Evolutionary conservation across 1,140 invertebrate species (phyloP), one percentile per base, ranked within the genome.

Genomic region (Atopsyche davidsoni): DNA sequence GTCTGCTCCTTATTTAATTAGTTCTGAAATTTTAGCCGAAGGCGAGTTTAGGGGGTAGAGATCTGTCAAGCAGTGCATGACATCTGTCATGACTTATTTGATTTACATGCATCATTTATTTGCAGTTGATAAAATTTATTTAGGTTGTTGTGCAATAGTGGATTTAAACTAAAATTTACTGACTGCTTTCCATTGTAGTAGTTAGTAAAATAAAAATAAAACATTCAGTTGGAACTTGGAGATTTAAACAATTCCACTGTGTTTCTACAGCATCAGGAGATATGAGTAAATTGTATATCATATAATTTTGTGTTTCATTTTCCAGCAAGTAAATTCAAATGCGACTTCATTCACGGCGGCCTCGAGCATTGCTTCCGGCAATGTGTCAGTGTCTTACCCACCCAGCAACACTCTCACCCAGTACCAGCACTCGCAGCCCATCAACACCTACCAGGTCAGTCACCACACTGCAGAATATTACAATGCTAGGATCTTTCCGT

Each of bases 241-340:
- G n/a, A n/a, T n/a, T n/a, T n/a, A n/a, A n/a, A n/a, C n/a, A n/a
- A n/a, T n/a, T n/a, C n/a, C n/a, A n/a, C n/a, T n/a, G n/a, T n/a
- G n/a, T n/a, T n/a, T n/a, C n/a, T n/a, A n/a, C n/a, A n/a, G n/a
- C n/a, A n/a, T n/a, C n/a, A n/a, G n/a, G n/a, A n/a, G n/a, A n/a
- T n/a, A n/a, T n/a, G n/a, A n/a, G n/a, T n/a, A n/a, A n/a, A n/a
- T n/a, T n/a, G n/a, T n/a, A n/a, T n/a, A n/a, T n/a, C n/a, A n/a
- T n/a, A n/a, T n/a, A n/a, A n/a, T n/a, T n/a, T n/a, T n/a, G n/a
- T n/a, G n/a, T n/a, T n/a, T n/a, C n/a, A n/a, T n/a, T n/a, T n/a
- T n/a, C n/a, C n/a, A n/a, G n/a, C 25, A 58, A 51, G 56, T 58
- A 11, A 58, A 58, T 38, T 54, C 51, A 4, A 58, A 44, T 23